Evolutionary conservation across 2,888 invertebrate genomes (phyloP).

Genomic region (Darwinula stevensoni): DNA sequence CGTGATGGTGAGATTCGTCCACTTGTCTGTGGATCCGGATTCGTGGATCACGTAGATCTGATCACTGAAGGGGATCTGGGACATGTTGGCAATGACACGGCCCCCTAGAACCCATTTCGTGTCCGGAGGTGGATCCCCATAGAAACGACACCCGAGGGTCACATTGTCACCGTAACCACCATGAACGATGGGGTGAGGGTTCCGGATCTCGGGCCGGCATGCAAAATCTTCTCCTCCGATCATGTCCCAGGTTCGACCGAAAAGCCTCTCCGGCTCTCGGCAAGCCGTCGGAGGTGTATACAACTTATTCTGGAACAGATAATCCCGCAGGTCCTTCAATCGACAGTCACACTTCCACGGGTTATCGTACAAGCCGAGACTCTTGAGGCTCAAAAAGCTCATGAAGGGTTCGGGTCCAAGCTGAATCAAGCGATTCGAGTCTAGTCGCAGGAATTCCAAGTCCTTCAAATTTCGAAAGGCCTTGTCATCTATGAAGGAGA

Average conservation of each 20-base stretch:
- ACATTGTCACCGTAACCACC: constrained; percentile 11
- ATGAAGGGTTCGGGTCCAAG: constrained; percentile 33
- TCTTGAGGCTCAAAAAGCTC: constrained; percentile 43
- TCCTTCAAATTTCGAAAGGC: constrained; percentile 43
- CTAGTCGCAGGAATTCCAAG: constrained; percentile 40
- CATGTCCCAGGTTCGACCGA: constrained; percentile 41
- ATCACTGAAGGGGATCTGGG: constrained; percentile 8
- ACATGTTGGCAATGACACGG: constrained; percentile 10
- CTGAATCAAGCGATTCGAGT: constrained; percentile 43
- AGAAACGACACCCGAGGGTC: constrained; percentile 12
- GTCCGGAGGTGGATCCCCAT: constrained; percentile 8
- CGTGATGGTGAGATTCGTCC: constrained; percentile 51
- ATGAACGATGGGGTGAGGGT: constrained; percentile 9
- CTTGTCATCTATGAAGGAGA: constrained; percentile 38
- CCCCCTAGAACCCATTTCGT: constrained; percentile 11
- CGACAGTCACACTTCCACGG: constrained; percentile 75
- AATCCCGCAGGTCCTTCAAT: constrained; percentile 46
- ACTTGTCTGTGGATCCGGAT: constrained; percentile 20
- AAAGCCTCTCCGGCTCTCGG: constrained; percentile 33
- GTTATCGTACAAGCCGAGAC: constrained; percentile 48
- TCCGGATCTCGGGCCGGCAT: constrained; percentile 38
- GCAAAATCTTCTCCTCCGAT: constrained; percentile 44
- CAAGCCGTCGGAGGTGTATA: constrained; percentile 36
- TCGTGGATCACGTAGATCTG: constrained; percentile 5
- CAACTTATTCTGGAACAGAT: constrained; percentile 48